Conservation (phyloP, 2,888 invertebrate genomes). For the Luffia ferchaultella region DNA sequence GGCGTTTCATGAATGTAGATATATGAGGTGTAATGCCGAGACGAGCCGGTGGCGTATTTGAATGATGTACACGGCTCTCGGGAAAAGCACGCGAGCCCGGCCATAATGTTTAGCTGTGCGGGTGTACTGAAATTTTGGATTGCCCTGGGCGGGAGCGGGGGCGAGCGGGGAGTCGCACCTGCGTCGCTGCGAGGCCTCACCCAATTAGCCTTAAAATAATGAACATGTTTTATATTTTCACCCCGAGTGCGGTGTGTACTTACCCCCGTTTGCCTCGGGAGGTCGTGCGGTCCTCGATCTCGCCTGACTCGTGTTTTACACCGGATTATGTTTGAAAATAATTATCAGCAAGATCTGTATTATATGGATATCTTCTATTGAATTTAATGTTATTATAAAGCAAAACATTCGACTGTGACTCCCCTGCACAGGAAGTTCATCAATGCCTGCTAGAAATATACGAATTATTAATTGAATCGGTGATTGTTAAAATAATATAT, state of each 20-base stretch:
- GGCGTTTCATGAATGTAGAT: background rate
- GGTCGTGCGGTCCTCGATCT: constrained; percentile 42
- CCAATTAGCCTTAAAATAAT: constrained; percentile 68
- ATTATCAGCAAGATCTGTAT: background rate
- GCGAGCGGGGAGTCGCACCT: constrained; percentile 30
- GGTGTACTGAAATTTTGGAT: background rate
- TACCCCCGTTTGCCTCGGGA: constrained; percentile 58
- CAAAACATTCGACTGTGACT: too few species aligned
- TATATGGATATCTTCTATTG: background rate
- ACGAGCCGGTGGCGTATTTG: background rate
- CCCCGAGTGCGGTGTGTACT: constrained; percentile 49
- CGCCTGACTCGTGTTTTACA: background rate
- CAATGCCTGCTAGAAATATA: too few species aligned
- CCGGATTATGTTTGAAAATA: background rate
- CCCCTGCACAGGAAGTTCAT: too few species aligned
- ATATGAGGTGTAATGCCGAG: too few species aligned
- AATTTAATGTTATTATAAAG: too few species aligned
- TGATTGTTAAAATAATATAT: too few species aligned
- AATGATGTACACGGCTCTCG: background rate
- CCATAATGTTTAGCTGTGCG: background rate
- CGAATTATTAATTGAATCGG: too few species aligned
- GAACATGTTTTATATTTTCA: constrained; percentile 67
- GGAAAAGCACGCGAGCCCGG: background rate
- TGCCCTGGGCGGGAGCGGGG: constrained; percentile 50
- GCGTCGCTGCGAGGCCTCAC: constrained; percentile 55